Base-by-base conservation (phyloP, 92 coral and sea anemone species). In the Ricordea florida region DNA sequence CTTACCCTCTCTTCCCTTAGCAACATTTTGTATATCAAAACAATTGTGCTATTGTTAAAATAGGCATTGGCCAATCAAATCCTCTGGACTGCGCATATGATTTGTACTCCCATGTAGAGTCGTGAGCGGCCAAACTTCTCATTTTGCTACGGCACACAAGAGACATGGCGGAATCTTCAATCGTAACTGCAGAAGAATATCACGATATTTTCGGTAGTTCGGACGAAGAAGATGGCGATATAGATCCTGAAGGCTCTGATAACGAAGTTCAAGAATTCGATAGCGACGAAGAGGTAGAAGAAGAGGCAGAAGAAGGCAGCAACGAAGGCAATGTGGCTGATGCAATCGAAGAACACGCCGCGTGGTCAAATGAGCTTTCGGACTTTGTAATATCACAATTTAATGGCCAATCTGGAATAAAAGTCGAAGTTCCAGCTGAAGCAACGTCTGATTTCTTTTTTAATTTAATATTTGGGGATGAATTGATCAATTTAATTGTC, bases 401-500 rank as follows among this genome's bases (percentile, higher is more conserved):
- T 21, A 47, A 16, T 14, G 24, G 22, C 24, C 21, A n/a, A n/a
- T 14, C 24, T 2, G 52, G 52, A 46, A 46, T 46, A n/a, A 46
- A 46, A 18, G 52, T 46, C 52, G 52, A n/a, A n/a, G 52, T 46
- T 46, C 52, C 52, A 1, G 24, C 17, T 5, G 52, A 46, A 46
- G 23, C 52, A 18, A 46, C 3, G 22, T n/a, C 21, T n/a, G 24
- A 46, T n/a, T 46, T 46, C 48, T 43, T 50, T 21, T 50, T 50
- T 17, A 20, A 2, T 57, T 57, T 29, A 16, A 9, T 64, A 2
- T 77, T 77, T 77, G 66, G 56, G 3, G 83, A 77, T 26, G 74
- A 74, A 26, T 6, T 43, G 45, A n/a, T 58, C 28, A 45, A 74
- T 42, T 21, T 41, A 20, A 58, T 74, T 38, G 74, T 76, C 55